Evolutionary conservation across 2,797 vertebrate species (phyloP).

Genomic region (Acestrorhynchus altus): DNA sequence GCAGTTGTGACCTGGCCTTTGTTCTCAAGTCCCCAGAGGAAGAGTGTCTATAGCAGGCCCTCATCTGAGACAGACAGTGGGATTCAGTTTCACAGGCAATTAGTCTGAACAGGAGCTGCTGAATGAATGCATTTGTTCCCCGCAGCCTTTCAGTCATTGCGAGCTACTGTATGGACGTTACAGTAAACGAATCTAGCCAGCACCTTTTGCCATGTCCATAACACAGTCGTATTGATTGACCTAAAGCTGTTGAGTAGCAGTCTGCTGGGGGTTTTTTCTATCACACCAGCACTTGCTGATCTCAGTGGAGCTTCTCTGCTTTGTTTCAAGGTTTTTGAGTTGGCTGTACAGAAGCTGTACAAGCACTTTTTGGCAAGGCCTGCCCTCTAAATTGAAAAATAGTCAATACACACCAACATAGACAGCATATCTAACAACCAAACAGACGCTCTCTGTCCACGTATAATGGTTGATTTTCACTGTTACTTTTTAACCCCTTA

Average conservation of each 20-base stretch:
- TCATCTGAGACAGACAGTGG: slow-evolving; percentile 56
- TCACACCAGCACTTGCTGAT: slow-evolving; percentile 35
- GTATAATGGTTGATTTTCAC: background rate
- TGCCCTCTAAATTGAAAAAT: background rate
- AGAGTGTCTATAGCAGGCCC: slow-evolving; percentile 41
- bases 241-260: slow-evolving; percentile 47
- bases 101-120: slow-evolving; percentile 60
- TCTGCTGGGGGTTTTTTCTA: slow-evolving; percentile 24
- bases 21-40: slow-evolving; percentile 47
- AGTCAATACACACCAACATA: background rate
- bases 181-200: slow-evolving; percentile 56
- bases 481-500: too few species aligned
- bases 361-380: background rate
- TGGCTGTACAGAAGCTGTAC: slow-evolving; percentile 5
- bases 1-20: slow-evolving; percentile 54
- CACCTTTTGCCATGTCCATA: slow-evolving; percentile 48
- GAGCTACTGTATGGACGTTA: slow-evolving; percentile 51
- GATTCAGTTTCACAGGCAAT: slow-evolving; percentile 68
- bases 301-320: slow-evolving; percentile 17
- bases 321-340: slow-evolving; percentile 13
- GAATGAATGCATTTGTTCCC: slow-evolving; percentile 60
- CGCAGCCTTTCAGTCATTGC: slow-evolving; percentile 33
- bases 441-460: too few species aligned
- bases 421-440: background rate
- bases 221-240: slow-evolving; percentile 64